These are phyloP conservation scores for Leuciscus waleckii DNA, from an alignment of 2,797 vertebrate species.

Conservation along the genomic window DNA sequence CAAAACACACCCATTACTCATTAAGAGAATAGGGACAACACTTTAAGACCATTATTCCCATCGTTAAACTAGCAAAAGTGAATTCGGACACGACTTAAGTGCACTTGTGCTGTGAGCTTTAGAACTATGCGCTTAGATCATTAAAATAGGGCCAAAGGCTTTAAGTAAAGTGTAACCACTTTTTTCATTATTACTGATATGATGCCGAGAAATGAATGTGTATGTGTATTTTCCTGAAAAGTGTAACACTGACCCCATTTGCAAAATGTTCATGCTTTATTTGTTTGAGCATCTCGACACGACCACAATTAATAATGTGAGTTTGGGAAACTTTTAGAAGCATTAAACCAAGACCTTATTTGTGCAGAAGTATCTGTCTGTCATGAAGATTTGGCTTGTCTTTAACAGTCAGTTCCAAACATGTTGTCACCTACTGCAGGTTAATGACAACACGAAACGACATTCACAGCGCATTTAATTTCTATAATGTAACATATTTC, in stretches of 20 bases:
- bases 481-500: conserved; percentile 29
- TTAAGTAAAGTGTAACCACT: background rate
- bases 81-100: no score
- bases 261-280: background rate
- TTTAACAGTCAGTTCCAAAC: background rate
- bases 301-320: background rate
- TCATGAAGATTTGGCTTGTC: background rate
- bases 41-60: no score
- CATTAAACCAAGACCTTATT: background rate
- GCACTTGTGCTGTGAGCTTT: no score
- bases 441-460: background rate
- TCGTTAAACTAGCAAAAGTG: no score
- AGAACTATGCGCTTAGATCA: no score
- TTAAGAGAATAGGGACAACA: no score
- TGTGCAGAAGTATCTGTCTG: background rate
- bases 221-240: background rate
- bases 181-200: background rate
- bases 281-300: background rate
- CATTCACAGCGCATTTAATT: conserved; percentile 11
- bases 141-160: background rate
- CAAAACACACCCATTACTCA: no score
- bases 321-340: background rate
- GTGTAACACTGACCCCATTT: background rate
- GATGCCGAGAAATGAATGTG: background rate
- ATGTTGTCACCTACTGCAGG: background rate